phyloP scores from a whole-genome alignment of 2,797 vertebrate genomes.

The Rhynchonycteris naso region DNA sequence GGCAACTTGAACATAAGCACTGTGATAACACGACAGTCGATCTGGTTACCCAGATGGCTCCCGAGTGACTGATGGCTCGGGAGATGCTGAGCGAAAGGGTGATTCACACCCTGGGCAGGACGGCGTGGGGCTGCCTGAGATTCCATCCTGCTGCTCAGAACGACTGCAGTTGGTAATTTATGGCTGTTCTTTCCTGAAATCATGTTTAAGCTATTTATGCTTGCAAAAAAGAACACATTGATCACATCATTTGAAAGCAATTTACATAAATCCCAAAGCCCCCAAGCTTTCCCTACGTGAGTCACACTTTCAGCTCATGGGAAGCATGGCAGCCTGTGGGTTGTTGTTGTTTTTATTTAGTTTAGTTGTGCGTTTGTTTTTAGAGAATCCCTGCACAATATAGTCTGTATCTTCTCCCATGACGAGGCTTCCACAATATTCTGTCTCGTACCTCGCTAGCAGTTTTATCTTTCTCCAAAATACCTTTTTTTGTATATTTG shows the following conservation, averaged over 20 bases:
- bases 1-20: not conserved
- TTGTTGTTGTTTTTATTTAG: not conserved
- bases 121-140: not conserved
- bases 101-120: not conserved
- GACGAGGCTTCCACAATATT: not conserved
- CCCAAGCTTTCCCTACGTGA: not conserved
- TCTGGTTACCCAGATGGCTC: not conserved
- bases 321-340: not conserved
- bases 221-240: not conserved
- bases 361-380: not conserved
- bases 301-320: not conserved
- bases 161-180: not conserved
- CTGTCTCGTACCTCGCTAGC: not conserved
- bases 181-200: not conserved
- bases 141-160: not conserved
- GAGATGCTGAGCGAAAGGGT: not conserved
- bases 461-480: not conserved
- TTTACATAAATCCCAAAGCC: not conserved
- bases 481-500: not conserved
- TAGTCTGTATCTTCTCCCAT: not conserved
- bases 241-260: not conserved
- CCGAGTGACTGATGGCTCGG: not conserved
- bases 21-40: not conserved
- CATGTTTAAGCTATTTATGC: not conserved
- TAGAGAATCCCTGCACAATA: not conserved